These are phyloP conservation scores for Punctoribates punctum DNA, from an alignment of 2,888 invertebrate species.

Conservation along the genomic window DNA sequence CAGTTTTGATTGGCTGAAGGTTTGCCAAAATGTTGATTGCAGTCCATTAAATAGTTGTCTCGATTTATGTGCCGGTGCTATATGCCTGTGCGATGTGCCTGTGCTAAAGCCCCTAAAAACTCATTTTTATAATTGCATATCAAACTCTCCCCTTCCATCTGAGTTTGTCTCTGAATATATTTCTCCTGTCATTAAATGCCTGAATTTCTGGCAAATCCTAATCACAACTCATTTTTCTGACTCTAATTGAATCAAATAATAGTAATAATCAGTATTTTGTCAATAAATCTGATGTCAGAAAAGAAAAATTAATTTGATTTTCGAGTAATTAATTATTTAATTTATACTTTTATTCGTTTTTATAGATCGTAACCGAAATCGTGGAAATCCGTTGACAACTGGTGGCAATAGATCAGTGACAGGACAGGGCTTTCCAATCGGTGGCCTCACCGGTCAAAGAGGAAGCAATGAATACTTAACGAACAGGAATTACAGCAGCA, in stretches of 20 bases:
- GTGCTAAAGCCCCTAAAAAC: not conserved
- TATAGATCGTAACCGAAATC: constrained; percentile 1
- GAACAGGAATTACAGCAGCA: constrained; percentile 2
- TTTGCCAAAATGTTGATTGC: constrained; percentile 18
- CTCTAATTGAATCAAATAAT: not conserved
- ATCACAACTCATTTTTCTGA: too few species aligned
- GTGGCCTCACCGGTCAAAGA: not conserved
- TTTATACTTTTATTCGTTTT: too few species aligned
- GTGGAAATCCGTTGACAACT: constrained; percentile 3
- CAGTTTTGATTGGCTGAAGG: constrained; percentile 4
- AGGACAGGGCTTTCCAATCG: constrained; percentile 16
- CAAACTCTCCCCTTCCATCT: not conserved
- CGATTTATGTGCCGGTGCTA: not conserved
- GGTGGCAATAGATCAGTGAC: constrained; percentile 13
- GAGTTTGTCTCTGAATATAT: not conserved
- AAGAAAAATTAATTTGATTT: not conserved
- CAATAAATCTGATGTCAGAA: not conserved
- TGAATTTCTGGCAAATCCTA: not conserved
- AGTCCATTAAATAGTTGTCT: not conserved
- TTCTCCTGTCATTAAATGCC: not conserved
- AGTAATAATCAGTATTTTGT: not conserved
- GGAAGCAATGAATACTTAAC: constrained; percentile 22
- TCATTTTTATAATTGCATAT: constrained; percentile 13
- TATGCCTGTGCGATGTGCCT: not conserved
- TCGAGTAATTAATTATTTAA: not conserved